Evolutionary conservation across 1,140 invertebrate species (phyloP).

Genomic region (Bombus superbus): DNA sequence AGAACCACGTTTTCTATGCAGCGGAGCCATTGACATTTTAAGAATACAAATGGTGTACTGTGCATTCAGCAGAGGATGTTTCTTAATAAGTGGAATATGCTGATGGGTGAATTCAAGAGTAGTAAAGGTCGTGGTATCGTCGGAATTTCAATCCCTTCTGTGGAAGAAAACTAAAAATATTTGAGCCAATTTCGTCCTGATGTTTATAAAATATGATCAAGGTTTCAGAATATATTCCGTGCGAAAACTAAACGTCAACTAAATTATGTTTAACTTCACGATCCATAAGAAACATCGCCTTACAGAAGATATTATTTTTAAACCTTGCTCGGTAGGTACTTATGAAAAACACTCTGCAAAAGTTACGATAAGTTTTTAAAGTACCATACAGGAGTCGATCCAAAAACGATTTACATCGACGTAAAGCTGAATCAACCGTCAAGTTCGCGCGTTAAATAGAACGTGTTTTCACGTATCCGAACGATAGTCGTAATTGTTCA

Average conservation of each 20-base stretch:
- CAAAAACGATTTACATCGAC: background rate
- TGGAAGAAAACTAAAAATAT: background rate
- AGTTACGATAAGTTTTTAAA: background rate
- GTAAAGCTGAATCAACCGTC: background rate
- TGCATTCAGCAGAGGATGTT: constrained; percentile 12
- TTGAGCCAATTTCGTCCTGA: background rate
- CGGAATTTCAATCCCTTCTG: background rate
- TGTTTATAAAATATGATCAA: background rate
- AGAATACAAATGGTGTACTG: constrained; percentile 9
- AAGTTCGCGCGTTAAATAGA: background rate
- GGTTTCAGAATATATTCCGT: background rate
- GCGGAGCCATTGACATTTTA: constrained; percentile 27
- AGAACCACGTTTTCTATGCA: constrained; percentile 6
- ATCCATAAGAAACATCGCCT: background rate
- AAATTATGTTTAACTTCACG: background rate
- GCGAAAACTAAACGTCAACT: too few relatives aligned
- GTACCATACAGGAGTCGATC: background rate
- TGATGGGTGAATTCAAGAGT: constrained; percentile 15
- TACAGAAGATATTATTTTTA: background rate
- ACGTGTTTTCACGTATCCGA: constrained; percentile 8
- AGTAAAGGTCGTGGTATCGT: constrained; percentile 18
- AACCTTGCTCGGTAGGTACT: too few relatives aligned
- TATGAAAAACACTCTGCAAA: background rate
- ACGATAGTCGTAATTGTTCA: constrained; percentile 46
- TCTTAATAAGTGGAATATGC: constrained; percentile 30